These are phyloP conservation scores for Hyperoplus immaculatus DNA, from an alignment of 2,797 vertebrate genomes.

Conservation along the genomic window DNA sequence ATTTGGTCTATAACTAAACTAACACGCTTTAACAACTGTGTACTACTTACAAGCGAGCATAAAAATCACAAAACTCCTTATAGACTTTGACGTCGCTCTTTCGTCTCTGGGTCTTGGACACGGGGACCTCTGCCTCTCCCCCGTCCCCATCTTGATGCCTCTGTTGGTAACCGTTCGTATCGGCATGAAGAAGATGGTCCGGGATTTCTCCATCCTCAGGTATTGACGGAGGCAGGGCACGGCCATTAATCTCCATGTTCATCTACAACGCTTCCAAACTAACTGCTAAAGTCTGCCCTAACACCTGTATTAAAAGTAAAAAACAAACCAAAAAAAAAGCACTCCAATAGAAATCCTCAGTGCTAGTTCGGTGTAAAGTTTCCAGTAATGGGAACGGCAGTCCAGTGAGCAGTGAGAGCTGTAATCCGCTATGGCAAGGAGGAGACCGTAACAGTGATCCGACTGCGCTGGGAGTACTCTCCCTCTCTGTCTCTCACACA, in stretches of 20 bases:
- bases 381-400: slow-evolving; percentile 26
- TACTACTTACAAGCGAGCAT: slow-evolving; percentile 96
- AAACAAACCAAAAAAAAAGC: slow-evolving; percentile 5
- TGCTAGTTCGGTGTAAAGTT: slow-evolving; percentile 13
- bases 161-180: slow-evolving; percentile 75
- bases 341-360: slow-evolving; percentile 28
- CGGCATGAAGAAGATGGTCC: slow-evolving; percentile 55
- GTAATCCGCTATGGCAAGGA: slow-evolving; percentile 50
- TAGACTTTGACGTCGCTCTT: slow-evolving; percentile 96
- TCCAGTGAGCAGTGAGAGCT: slow-evolving; percentile 35
- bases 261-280: not conserved
- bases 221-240: slow-evolving; percentile 81
- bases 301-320: not conserved
- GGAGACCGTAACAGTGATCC: slow-evolving; percentile 65
- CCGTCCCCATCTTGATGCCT: slow-evolving; percentile 69
- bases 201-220: slow-evolving; percentile 88
- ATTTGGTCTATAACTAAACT: not conserved
- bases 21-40: not conserved
- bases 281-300: slow-evolving; percentile 10
- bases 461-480: slow-evolving; percentile 71
- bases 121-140: slow-evolving; percentile 88
- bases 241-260: slow-evolving; percentile 84
- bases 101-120: slow-evolving; percentile 92
- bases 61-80: slow-evolving; percentile 99
- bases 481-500: slow-evolving; percentile 31